Conservation (phyloP, 2,888 invertebrate genomes). For the Fragum sueziense region DNA sequence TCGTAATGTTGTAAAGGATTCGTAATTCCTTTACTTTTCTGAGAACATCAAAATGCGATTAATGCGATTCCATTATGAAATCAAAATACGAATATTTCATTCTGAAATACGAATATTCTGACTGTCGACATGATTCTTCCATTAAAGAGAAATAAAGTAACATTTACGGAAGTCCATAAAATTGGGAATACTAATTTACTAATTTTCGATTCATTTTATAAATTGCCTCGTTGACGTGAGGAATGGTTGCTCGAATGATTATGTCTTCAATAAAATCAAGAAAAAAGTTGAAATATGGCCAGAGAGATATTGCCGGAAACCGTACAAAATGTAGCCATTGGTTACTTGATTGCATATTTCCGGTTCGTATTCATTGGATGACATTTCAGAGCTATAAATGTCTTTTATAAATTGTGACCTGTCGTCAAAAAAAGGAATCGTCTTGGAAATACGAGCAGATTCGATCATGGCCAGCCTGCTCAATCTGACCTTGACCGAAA, state of each 20-base stretch:
- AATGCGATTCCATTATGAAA: conserved; percentile 27
- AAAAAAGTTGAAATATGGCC: conserved; percentile 48
- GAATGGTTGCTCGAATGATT: conserved; percentile 54
- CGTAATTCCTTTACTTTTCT: conserved; percentile 12
- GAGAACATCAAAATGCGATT: conserved; percentile 25
- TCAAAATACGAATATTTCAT: conserved; percentile 48
- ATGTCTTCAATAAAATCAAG: conserved; percentile 55
- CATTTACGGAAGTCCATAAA: conserved; percentile 33
- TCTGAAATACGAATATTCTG: conserved; percentile 40
- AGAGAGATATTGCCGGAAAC: conserved; percentile 50
- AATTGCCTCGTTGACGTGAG: conserved; percentile 46
- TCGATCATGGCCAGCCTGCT: too few species aligned
- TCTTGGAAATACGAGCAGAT: too few species aligned
- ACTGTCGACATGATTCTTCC: conserved; percentile 53
- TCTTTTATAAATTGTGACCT: too few species aligned
- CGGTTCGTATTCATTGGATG: conserved; percentile 30
- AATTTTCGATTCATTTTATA: conserved; percentile 61
- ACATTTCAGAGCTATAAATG: conserved; percentile 24
- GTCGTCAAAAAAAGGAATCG: too few species aligned
- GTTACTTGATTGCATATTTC: conserved; percentile 46
- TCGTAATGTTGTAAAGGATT: background rate
- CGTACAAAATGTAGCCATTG: conserved; percentile 34
- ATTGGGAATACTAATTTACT: conserved; percentile 53
- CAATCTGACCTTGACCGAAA: too few species aligned
- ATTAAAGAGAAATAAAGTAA: conserved; percentile 51